phyloP scores from a whole-genome alignment of 2,797 vertebrate genomes.

The Peromyscus melanophrys region DNA sequence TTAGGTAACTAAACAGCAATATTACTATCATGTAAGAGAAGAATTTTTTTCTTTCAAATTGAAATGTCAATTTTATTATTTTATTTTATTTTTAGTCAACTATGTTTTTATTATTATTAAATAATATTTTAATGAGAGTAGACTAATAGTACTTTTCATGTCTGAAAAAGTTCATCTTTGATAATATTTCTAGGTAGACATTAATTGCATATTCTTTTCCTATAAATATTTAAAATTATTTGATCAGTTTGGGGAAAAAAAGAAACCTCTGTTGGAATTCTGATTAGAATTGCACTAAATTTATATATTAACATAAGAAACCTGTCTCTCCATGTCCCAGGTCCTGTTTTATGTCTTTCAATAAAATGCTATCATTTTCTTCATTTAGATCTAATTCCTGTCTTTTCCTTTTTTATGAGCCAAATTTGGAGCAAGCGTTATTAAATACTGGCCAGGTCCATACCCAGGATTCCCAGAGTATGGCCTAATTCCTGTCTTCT shows the following conservation, averaged over 20 bases:
- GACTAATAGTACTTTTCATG: conserved; percentile 50
- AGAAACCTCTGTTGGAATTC: not conserved
- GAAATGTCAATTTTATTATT: conserved; percentile 32
- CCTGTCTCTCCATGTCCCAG: not conserved
- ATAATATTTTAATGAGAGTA: conserved; percentile 33
- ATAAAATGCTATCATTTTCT: conserved; percentile 66
- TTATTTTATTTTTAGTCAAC: conserved; percentile 29
- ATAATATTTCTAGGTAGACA: conserved; percentile 62
- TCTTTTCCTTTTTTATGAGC: not conserved
- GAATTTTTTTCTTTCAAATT: not conserved
- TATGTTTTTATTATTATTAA: conserved; percentile 2
- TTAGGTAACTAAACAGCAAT: conserved; percentile 17
- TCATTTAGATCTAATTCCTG: conserved; percentile 53
- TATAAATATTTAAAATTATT: conserved; percentile 54
- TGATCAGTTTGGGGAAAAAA: not conserved
- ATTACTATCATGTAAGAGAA: conserved; percentile 42
- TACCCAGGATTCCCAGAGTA: not conserved
- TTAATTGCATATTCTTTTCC: not conserved
- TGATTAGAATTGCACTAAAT: conserved; percentile 41
- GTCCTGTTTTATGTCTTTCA: conserved; percentile 54
- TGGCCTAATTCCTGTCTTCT: conserved; percentile 7
- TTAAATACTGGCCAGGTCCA: not conserved
- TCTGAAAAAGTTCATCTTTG: not conserved
- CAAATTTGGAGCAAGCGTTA: not conserved
- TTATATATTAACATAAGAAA: conserved; percentile 48